These are phyloP conservation scores for Illadopsis cleaveri DNA, from an alignment of 2,113 vertebrate genomes.

Conservation along the genomic window DNA sequence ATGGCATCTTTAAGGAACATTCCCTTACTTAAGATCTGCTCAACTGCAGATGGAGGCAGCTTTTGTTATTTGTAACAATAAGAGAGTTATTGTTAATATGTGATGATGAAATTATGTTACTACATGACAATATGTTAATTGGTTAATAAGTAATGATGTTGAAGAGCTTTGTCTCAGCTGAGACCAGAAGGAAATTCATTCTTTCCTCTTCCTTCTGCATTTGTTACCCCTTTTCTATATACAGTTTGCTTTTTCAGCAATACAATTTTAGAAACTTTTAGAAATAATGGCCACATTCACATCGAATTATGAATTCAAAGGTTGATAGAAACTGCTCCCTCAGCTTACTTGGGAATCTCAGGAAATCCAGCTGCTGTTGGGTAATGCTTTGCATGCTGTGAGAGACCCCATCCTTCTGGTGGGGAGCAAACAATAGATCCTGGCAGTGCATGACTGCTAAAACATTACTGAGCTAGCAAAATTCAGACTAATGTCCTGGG, in stretches of 20 bases:
- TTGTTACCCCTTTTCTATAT: background rate
- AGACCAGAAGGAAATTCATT: background rate
- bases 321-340: slow-evolving; percentile 46
- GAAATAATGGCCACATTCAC: slow-evolving; percentile 28
- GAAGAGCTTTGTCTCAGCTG: background rate
- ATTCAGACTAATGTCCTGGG: slow-evolving; percentile 15
- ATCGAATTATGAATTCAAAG: slow-evolving; percentile 49
- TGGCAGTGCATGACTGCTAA: slow-evolving; percentile 29
- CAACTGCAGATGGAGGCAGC: background rate
- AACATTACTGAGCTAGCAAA: slow-evolving; percentile 62
- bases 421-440: slow-evolving; percentile 39
- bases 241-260: background rate
- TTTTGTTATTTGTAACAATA: too few species aligned
- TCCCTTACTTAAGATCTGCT: background rate
- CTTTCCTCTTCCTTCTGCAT: background rate
- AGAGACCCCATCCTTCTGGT: slow-evolving; percentile 30
- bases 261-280: slow-evolving; percentile 34
- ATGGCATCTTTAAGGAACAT: background rate
- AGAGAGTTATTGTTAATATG: background rate
- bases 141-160: background rate
- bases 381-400: slow-evolving; percentile 38
- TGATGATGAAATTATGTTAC: background rate
- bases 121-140: background rate
- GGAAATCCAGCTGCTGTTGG: slow-evolving; percentile 35
- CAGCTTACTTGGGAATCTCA: slow-evolving; percentile 40